Conservation (phyloP, 1,140 invertebrate species). For the Trialeurodes vaporariorum region DNA sequence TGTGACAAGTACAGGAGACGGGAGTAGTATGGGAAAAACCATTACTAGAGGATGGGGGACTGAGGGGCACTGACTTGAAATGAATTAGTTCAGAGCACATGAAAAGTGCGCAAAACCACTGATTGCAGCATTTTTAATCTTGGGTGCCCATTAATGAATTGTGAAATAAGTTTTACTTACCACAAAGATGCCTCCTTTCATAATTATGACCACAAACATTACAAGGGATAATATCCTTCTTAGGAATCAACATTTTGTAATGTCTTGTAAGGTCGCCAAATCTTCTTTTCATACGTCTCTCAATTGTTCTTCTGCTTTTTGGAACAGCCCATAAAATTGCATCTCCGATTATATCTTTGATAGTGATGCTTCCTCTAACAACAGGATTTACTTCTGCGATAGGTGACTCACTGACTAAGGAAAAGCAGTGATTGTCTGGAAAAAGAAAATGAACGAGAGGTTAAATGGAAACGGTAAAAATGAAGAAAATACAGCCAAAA, state of each 20-base stretch:
- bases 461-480: too few species aligned
- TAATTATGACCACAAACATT: slow-evolving; percentile 68
- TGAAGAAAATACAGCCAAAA: too few species aligned
- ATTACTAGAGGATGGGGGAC: not conserved
- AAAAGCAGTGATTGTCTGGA: too few species aligned
- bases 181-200: slow-evolving; percentile 59
- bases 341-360: slow-evolving; percentile 15
- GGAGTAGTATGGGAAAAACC: too few species aligned
- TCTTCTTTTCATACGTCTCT: slow-evolving; percentile 56
- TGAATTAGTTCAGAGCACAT: not conserved
- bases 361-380: too few species aligned
- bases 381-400: too few species aligned
- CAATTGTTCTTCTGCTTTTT: slow-evolving; percentile 56
- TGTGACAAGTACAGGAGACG: too few species aligned
- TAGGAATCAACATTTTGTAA: slow-evolving; percentile 54
- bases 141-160: too few species aligned
- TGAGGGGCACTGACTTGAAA: not conserved
- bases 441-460: too few species aligned
- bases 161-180: slow-evolving; percentile 41
- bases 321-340: slow-evolving; percentile 64
- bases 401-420: too few species aligned
- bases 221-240: slow-evolving; percentile 61
- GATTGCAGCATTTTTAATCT: not conserved
- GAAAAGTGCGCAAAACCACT: not conserved
- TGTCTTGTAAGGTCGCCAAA: slow-evolving; percentile 47